These are phyloP conservation scores for Monochamus alternatus DNA, from an alignment of 2,888 invertebrate genomes.

Conservation along the genomic window DNA sequence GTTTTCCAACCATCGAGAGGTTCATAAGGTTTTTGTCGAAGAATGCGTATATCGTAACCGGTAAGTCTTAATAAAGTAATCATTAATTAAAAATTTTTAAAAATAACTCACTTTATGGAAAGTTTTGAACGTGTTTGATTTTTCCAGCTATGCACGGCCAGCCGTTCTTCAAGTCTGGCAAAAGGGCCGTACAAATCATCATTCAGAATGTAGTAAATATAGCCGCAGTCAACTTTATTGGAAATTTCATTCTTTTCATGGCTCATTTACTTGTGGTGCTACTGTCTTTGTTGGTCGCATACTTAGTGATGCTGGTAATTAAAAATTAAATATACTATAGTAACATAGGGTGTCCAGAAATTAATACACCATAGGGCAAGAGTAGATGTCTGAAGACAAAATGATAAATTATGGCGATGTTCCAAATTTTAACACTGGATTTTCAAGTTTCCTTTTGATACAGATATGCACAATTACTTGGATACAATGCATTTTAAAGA, in stretches of 20 bases:
- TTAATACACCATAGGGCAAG: too few species aligned
- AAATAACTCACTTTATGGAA: too few species aligned
- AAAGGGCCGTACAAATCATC: slow-evolving; percentile 59
- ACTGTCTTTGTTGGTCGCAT: slow-evolving; percentile 48
- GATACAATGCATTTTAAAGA: too few species aligned
- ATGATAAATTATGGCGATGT: too few species aligned
- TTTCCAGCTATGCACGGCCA: slow-evolving; percentile 62
- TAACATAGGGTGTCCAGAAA: too few species aligned
- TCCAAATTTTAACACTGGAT: too few species aligned
- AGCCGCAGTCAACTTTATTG: slow-evolving; percentile 58
- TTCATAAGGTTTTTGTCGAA: slow-evolving; percentile 59
- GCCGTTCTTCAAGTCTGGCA: slow-evolving; percentile 60
- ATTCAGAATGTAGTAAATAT: slow-evolving; percentile 57
- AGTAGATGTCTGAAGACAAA: too few species aligned
- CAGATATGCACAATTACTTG: too few species aligned
- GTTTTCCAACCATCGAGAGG: slow-evolving; percentile 46
- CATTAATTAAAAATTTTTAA: too few species aligned
- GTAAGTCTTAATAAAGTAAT: slow-evolving; percentile 42
- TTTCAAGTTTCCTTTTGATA: too few species aligned
- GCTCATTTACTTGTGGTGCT: slow-evolving; percentile 54
- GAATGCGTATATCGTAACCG: slow-evolving; percentile 61
- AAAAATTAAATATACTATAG: too few species aligned
- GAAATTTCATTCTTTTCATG: slow-evolving; percentile 59
- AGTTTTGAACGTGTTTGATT: neutral
- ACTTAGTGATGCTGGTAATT: slow-evolving; percentile 51